These are phyloP conservation scores for Chionoecetes opilio DNA, from an alignment of 1,140 invertebrate species.

Conservation along the genomic window DNA sequence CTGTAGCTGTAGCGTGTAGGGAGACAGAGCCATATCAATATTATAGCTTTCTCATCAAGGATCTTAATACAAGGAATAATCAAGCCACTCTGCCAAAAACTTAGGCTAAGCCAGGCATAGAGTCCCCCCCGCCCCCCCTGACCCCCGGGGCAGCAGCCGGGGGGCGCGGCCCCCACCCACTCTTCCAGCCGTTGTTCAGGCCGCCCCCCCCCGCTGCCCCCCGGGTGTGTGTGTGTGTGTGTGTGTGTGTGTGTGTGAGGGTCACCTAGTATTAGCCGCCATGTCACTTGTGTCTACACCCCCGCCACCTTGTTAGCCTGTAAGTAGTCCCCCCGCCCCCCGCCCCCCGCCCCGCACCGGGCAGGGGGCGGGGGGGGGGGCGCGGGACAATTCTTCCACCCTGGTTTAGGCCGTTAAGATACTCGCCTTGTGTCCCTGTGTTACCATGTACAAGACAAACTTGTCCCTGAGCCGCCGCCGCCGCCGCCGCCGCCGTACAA, in stretches of 20 bases:
- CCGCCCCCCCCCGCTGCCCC: too few relatives aligned
- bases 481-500: constrained; percentile 58
- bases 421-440: constrained; percentile 80
- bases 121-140: neutral
- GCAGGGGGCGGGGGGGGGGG: neutral
- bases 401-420: constrained; percentile 78
- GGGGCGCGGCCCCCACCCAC: neutral
- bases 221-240: neutral
- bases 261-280: constrained; percentile 72
- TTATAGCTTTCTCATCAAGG: constrained; percentile 74
- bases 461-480: neutral
- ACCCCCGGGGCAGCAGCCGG: neutral
- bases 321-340: constrained; percentile 63
- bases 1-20: constrained; percentile 63
- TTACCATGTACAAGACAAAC: constrained; percentile 79
- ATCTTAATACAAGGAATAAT: constrained; percentile 80
- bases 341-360: neutral
- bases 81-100: constrained; percentile 80
- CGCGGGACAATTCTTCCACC: constrained; percentile 72
- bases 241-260: constrained; percentile 71
- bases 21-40: constrained; percentile 78
- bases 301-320: constrained; percentile 71
- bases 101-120: constrained; percentile 65
- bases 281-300: constrained; percentile 46
- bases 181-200: neutral